Base-by-base conservation (phyloP, 2,797 vertebrate genomes). In the Sparus aurata region DNA sequence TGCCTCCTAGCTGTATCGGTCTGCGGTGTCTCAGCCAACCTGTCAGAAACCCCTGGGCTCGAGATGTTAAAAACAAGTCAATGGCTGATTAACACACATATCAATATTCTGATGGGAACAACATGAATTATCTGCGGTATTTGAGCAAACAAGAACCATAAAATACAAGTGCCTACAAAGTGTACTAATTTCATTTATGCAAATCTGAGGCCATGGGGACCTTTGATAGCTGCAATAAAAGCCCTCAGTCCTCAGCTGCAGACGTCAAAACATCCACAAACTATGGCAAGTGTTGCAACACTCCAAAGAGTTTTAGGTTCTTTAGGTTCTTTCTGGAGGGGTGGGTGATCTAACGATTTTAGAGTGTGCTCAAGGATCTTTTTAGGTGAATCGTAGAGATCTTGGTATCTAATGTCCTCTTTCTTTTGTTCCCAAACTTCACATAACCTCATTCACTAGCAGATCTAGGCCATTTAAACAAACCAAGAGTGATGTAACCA, bases 1-100 rank as follows among this genome's bases (percentile, higher is more conserved):
- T 89, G 87, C 78, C 86, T 87, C 89, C 85, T 85, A 86, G 87
- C 86, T 92, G 90, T 92, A 90, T 92, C 53, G n/a, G 87, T 91
- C 89, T 86, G 90, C 89, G 90, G 89, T 87, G 87, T 92, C 90
- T 93, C 90, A 91, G 78, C 79, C 82, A 80, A 47, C 74, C 73
- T 64, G 50, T 12, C 41, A 43, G 69, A 80, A 89, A 69, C 27
- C 71, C 67, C 72, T 43, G 77, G 70, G 74, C 61, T 82, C 50
- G 68, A 65, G 62, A 74, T 49, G 79, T 45, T 54, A 25, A 38
- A 38, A 49, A 59, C 60, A 66, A 55, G 87, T 80, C 7, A 76
- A 54, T 57, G 45, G 18, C 50, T 68, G 34, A 34, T 68, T 23
- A 45, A 73, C 57, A 60, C 45, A 73, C 49, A 25, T 47, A 62